Percentiles rank a stretch among this genome's conserved stretches.
Evolutionary conservation across 2,888 invertebrate genomes (phyloP).

Genomic region (Microlaimidae sp.): DNA sequence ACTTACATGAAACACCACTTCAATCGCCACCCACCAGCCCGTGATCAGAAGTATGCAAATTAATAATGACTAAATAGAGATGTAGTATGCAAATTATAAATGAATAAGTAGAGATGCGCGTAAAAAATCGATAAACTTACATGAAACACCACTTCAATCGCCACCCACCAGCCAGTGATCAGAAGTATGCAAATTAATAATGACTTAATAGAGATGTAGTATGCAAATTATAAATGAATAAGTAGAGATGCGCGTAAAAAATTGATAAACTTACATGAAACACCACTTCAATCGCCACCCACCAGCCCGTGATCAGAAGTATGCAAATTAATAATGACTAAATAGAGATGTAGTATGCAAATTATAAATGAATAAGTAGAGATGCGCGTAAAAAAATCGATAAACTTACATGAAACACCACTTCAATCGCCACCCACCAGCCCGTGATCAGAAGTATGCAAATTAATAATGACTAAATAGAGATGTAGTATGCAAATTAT

Average conservation of each 20-base stretch:
- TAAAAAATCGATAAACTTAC: no score
- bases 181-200: constrained; percentile 4
- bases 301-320: constrained; percentile 8
- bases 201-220: no score
- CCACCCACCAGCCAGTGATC: constrained; percentile 8
- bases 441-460: constrained; percentile 6
- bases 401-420: constrained; percentile 9
- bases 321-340: no score
- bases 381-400: no score
- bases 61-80: no score
- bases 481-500: no score
- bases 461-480: no score
- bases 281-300: constrained; percentile 7
- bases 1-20: constrained; percentile 9
- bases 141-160: constrained; percentile 8
- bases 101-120: neutral
- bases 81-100: no score
- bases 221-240: no score
- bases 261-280: constrained; percentile 12
- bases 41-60: constrained; percentile 6
- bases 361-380: no score
- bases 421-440: constrained; percentile 9
- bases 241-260: neutral
- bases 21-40: constrained; percentile 8
- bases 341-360: no score